These are phyloP conservation scores for Oreotrochilus melanogaster DNA, from an alignment of 2,113 vertebrate species.

Conservation along the genomic window DNA sequence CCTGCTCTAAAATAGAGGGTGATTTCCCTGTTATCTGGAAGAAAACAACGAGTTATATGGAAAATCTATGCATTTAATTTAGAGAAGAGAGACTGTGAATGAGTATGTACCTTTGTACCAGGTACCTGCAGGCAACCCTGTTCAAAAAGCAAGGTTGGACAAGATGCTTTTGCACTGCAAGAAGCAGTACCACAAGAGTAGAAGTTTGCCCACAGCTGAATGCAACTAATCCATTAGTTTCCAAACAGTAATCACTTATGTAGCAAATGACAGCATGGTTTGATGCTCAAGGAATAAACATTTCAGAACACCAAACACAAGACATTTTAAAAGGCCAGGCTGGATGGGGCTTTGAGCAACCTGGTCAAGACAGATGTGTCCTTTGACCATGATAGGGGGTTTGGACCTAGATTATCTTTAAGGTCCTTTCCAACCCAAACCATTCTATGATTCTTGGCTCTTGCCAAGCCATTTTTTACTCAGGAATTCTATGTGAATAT, in stretches of 20 bases:
- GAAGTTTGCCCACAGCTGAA: not conserved
- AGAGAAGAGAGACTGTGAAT: not conserved
- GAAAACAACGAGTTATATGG: not conserved
- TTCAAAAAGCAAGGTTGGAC: not conserved
- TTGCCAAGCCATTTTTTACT: not conserved
- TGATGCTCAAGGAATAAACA: not conserved
- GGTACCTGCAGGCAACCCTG: rapidly evolving
- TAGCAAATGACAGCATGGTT: not conserved
- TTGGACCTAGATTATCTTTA: too few relatives aligned
- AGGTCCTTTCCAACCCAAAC: too few relatives aligned
- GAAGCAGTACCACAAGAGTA: not conserved
- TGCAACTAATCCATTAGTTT: not conserved
- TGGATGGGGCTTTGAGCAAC: too few relatives aligned
- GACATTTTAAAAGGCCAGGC: not conserved
- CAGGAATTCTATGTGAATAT: not conserved
- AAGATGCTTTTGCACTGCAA: not conserved
- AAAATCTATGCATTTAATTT: not conserved
- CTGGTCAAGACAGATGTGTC: too few relatives aligned
- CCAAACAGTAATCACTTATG: not conserved
- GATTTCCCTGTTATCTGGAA: not conserved
- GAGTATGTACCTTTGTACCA: not conserved
- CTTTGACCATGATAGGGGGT: too few relatives aligned
- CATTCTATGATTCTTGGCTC: too few relatives aligned
- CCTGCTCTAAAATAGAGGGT: not conserved
- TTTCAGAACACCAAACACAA: not conserved